Percentiles rank a stretch among this genome's conserved stretches.
phyloP scores from a whole-genome alignment of 2,797 vertebrate genomes.

The Megaceryle alcyon region DNA sequence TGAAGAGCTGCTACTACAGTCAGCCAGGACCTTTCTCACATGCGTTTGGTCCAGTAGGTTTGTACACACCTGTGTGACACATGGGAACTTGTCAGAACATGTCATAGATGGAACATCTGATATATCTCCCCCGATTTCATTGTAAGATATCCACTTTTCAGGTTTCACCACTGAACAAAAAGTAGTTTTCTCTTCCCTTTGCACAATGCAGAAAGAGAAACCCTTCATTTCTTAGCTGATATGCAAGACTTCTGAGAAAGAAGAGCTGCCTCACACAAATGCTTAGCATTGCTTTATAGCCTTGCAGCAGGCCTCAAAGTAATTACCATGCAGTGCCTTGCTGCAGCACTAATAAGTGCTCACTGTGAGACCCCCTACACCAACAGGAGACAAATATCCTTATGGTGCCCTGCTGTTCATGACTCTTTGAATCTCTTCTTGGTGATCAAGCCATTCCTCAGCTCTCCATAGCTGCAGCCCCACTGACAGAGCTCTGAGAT shows the following conservation, averaged over 20 bases:
- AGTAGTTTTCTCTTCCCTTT: neutral
- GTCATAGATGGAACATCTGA: neutral
- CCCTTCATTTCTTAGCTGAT: neutral
- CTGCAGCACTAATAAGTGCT: neutral
- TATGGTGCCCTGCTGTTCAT: neutral
- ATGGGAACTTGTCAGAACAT: neutral
- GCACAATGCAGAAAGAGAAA: neutral
- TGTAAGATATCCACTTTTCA: neutral
- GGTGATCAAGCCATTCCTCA: neutral
- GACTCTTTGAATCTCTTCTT: neutral
- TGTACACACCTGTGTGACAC: neutral
- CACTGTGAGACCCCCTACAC: neutral
- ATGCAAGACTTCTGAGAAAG: neutral
- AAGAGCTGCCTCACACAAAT: neutral
- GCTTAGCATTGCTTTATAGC: neutral
- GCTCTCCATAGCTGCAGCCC: neutral
- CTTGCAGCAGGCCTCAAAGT: neutral
- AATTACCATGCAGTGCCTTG: neutral
- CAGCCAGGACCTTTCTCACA: neutral
- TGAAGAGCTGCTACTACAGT: neutral
- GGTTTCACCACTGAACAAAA: neutral
- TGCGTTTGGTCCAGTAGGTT: neutral
- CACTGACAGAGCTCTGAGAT: neutral
- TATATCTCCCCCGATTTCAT: neutral
- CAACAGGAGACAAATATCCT: neutral